Percentiles rank a stretch among this genome's conserved stretches.
These are phyloP conservation scores for Chauna torquata DNA, from an alignment of 2,113 vertebrate genomes.

Conservation along the genomic window DNA sequence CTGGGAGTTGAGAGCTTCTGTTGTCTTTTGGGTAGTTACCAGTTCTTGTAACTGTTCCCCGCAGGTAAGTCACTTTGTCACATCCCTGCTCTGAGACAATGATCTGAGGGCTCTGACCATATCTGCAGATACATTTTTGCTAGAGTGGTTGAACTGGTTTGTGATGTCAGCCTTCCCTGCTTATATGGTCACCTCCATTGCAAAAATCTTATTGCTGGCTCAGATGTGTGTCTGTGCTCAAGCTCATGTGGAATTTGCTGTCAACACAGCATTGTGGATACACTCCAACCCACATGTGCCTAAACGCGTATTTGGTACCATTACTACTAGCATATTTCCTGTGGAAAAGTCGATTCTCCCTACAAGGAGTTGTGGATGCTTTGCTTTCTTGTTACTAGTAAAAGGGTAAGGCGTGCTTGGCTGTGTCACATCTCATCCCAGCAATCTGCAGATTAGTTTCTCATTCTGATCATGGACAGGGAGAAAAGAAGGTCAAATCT, in stretches of 20 bases:
- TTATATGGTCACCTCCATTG: neutral
- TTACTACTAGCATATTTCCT: neutral
- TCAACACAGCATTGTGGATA: fast-evolving
- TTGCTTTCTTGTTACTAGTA: neutral
- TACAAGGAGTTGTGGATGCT: neutral
- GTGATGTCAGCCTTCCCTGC: neutral
- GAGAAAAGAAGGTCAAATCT: neutral
- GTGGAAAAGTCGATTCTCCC: neutral
- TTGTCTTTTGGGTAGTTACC: neutral
- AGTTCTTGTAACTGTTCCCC: neutral
- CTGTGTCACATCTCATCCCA: neutral
- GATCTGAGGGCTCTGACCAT: neutral
- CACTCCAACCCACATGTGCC: neutral
- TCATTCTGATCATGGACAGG: neutral
- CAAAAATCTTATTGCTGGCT: neutral
- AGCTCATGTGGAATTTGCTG: neutral
- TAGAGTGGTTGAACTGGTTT: neutral
- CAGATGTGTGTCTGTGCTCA: neutral
- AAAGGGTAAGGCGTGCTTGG: neutral
- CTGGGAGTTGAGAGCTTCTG: neutral
- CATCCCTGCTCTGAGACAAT: neutral
- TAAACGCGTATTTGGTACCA: neutral
- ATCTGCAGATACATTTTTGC: neutral
- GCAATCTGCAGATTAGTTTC: neutral
- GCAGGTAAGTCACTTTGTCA: neutral